Conservation (phyloP, 2,113 vertebrate genomes). For the Enhydra lutris region DNA sequence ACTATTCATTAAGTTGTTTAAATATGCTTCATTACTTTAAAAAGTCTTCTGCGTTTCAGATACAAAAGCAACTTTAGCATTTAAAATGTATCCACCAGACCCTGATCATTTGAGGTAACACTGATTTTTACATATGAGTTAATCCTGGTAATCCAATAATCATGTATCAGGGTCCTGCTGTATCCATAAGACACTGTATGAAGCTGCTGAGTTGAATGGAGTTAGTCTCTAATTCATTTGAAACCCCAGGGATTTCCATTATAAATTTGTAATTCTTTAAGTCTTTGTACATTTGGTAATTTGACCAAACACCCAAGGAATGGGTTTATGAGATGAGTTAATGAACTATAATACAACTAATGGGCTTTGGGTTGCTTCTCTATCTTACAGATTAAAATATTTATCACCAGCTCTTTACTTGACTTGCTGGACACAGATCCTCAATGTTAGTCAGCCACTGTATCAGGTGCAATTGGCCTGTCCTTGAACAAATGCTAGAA, state of each 20-base stretch:
- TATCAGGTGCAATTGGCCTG: conserved; percentile 26
- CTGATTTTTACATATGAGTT: not conserved
- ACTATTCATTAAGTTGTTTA: conserved; percentile 2
- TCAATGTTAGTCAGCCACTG: conserved; percentile 25
- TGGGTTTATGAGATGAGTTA: conserved; percentile 62
- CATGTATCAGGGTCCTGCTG: not conserved
- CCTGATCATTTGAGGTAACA: not conserved
- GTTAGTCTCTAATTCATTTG: conserved; percentile 57
- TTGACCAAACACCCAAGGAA: conserved; percentile 48
- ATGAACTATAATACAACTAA: conserved; percentile 22
- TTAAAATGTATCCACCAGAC: not conserved
- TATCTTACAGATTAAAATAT: conserved; percentile 52
- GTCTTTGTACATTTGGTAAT: not conserved
- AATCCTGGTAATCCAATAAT: not conserved
- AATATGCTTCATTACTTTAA: not conserved
- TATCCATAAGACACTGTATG: not conserved
- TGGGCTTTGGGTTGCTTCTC: conserved; percentile 48
- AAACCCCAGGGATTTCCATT: not conserved
- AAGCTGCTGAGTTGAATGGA: conserved; percentile 13
- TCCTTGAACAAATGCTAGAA: conserved; percentile 5
- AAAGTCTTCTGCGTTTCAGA: not conserved
- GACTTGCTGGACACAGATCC: not conserved
- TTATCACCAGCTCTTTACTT: conserved; percentile 48
- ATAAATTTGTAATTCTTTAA: not conserved
- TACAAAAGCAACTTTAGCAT: not conserved